Percentiles rank a stretch among this genome's conserved stretches.
These are phyloP conservation scores for Anthoscopus minutus DNA, from an alignment of 2,113 vertebrate genomes.

Conservation along the genomic window DNA sequence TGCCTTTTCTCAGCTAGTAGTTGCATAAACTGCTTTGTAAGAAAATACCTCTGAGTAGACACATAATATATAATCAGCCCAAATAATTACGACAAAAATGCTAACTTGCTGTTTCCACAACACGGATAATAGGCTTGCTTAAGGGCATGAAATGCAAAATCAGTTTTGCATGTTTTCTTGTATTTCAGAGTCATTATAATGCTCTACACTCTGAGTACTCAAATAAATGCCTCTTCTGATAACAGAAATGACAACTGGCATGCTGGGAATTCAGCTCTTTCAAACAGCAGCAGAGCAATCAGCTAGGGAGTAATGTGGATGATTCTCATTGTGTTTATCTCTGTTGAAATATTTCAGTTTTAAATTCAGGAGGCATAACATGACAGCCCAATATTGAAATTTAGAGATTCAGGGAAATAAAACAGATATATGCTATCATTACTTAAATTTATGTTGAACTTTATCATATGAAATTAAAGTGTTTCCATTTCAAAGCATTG, in stretches of 20 bases:
- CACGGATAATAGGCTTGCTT: conserved; percentile 57
- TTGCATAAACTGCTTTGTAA: conserved; percentile 47
- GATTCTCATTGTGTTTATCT: not conserved
- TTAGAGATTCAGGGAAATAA: not conserved
- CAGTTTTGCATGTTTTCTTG: conserved; percentile 1
- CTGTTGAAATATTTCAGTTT: not conserved
- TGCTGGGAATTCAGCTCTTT: not conserved
- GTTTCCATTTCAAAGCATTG: not conserved
- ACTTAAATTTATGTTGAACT: not conserved
- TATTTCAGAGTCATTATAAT: conserved; percentile 39
- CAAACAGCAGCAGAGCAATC: not conserved
- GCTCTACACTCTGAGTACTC: not conserved
- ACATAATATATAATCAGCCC: conserved; percentile 57
- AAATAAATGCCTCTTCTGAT: conserved; percentile 1
- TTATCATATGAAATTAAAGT: not conserved
- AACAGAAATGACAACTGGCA: conserved; percentile 22
- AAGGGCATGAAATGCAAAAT: conserved; percentile 38
- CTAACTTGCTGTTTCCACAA: conserved; percentile 58
- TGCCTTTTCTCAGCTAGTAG: conserved; percentile 34
- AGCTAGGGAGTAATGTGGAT: not conserved
- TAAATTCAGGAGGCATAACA: not conserved
- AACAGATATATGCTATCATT: not conserved
- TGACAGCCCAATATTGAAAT: not conserved
- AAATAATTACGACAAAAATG: conserved; percentile 66
- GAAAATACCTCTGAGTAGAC: conserved; percentile 51